Conservation (phyloP, 2,113 vertebrate genomes). For the Elephas maximus region DNA sequence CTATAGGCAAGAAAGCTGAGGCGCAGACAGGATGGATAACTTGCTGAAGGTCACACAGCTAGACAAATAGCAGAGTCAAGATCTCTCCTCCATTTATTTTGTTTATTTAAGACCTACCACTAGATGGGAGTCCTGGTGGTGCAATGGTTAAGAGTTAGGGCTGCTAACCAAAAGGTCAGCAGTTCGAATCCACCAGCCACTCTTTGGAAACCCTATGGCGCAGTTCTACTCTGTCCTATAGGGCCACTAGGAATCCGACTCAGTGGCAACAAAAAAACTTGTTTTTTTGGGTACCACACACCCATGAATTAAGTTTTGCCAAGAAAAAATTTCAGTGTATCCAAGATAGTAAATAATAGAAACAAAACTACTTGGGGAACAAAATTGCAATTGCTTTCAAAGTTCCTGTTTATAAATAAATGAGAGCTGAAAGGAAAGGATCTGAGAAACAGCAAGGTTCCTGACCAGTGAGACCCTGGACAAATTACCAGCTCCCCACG, state of each 20-base stretch:
- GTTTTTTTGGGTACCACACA: not conserved
- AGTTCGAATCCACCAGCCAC: too few relatives aligned
- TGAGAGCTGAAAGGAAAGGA: not conserved
- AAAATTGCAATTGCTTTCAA: not conserved
- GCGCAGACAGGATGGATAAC: not conserved
- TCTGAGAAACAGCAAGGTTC: not conserved
- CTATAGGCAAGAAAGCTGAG: not conserved
- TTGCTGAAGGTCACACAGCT: not conserved
- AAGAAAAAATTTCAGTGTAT: not conserved
- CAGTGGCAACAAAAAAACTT: too few relatives aligned
- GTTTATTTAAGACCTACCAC: not conserved
- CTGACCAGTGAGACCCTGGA: not conserved
- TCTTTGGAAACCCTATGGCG: too few relatives aligned
- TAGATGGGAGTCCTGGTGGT: too few relatives aligned
- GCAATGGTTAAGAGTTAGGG: too few relatives aligned
- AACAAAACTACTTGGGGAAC: not conserved
- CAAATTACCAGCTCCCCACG: not conserved
- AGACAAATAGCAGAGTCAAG: not conserved
- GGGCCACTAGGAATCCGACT: too few relatives aligned
- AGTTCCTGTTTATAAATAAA: not conserved
- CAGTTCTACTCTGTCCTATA: too few relatives aligned
- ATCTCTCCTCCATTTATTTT: not conserved
- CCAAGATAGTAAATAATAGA: not conserved
- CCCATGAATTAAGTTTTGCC: not conserved
- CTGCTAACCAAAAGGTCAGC: too few relatives aligned